phyloP scores from a whole-genome alignment of 92 coral and sea anemone genomes.

The Porites divaricata region DNA sequence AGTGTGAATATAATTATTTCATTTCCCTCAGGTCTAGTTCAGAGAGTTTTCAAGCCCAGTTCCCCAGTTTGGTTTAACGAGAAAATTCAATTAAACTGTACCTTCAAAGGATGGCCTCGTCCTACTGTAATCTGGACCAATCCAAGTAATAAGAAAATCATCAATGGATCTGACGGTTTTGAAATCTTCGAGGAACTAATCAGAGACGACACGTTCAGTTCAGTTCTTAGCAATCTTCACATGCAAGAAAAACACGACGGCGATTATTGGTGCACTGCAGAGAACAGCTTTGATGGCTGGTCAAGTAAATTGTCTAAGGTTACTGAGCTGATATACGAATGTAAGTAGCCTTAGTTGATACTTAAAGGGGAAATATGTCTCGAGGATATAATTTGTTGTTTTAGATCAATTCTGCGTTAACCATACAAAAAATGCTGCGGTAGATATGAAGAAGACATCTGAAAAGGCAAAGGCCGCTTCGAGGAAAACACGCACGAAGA shows the following conservation, averaged over 20 bases:
- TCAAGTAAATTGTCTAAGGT: neutral
- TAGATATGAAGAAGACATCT: neutral
- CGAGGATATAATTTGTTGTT: too few species aligned
- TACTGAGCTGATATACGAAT: neutral
- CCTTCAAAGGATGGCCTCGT: slow-evolving; percentile 5
- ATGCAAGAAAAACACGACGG: slow-evolving; percentile 1
- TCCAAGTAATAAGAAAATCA: neutral
- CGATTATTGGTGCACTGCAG: neutral
- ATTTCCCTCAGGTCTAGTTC: neutral
- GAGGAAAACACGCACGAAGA: too few species aligned
- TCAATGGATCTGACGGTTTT: slow-evolving; percentile 9
- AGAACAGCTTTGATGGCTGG: slow-evolving; percentile 19
- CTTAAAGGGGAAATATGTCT: too few species aligned
- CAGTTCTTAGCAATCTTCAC: neutral
- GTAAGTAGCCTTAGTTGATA: neutral
- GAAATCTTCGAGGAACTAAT: neutral
- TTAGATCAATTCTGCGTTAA: too few species aligned
- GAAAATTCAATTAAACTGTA: neutral
- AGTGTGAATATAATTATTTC: neutral
- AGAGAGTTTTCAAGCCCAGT: neutral
- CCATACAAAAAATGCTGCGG: too few species aligned
- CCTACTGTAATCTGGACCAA: neutral
- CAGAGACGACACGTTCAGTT: neutral
- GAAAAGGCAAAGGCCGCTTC: neutral
- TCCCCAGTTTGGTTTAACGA: neutral